These are phyloP conservation scores for Teinopalpus imperialis DNA, from an alignment of 2,888 invertebrate genomes.

Conservation along the genomic window DNA sequence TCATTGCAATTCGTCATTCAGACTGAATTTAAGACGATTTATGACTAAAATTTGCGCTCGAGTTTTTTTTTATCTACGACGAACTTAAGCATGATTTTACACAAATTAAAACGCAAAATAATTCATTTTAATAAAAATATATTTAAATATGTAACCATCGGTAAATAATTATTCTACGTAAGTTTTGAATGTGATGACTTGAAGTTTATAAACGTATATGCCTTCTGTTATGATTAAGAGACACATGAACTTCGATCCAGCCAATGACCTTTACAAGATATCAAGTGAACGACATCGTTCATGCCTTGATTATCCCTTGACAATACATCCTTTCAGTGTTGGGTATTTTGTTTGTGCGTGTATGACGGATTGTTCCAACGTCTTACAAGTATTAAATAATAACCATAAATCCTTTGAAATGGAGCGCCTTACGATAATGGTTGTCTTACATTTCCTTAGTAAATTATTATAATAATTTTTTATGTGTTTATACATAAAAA, in stretches of 20 bases:
- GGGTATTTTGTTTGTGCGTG: conserved; percentile 28
- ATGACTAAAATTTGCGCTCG: too few relatives aligned
- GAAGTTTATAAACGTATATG: conserved; percentile 27
- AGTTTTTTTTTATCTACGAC: too few relatives aligned
- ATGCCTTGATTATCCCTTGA: conserved; percentile 69
- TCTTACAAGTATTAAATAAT: conserved; percentile 8
- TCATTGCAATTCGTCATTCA: conserved; percentile 30
- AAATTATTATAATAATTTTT: too few relatives aligned
- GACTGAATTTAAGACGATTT: conserved; percentile 13
- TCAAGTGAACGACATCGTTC: conserved; percentile 70
- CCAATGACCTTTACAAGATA: conserved; percentile 62
- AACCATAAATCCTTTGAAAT: conserved; percentile 15
- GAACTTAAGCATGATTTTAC: too few relatives aligned
- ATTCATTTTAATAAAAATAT: too few relatives aligned
- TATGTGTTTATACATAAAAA: too few relatives aligned
- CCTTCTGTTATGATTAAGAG: conserved; percentile 33
- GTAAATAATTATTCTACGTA: too few relatives aligned
- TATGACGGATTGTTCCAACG: conserved; percentile 26
- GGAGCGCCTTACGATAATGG: too few relatives aligned
- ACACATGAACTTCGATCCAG: conserved; percentile 58
- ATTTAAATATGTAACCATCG: too few relatives aligned
- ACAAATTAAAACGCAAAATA: too few relatives aligned
- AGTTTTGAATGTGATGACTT: too few relatives aligned
- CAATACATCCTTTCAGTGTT: conserved; percentile 63
- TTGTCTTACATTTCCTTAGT: too few relatives aligned